Percentiles rank a stretch among this genome's conserved stretches.
Evolutionary conservation across 1,140 invertebrate species (phyloP).

Genomic region (Halesus radiatus): DNA sequence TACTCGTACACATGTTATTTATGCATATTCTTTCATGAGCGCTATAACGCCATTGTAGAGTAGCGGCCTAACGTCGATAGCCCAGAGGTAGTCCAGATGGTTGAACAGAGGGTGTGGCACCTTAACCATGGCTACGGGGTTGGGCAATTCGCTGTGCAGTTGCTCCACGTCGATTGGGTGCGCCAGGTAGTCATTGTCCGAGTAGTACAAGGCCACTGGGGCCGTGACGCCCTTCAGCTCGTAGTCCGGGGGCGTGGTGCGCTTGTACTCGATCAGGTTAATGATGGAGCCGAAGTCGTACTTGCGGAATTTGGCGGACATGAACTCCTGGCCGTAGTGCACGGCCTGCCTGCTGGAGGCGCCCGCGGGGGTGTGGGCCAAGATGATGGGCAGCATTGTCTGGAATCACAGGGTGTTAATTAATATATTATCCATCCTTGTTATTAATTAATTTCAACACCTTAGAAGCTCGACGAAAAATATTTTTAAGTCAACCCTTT

Average conservation of each 20-base stretch:
- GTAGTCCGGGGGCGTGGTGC: slow-evolving; percentile 66
- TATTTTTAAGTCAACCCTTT: too few species aligned
- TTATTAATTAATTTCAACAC: too few species aligned
- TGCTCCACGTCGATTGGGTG: slow-evolving; percentile 65
- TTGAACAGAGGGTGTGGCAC: slow-evolving; percentile 73
- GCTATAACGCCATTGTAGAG: slow-evolving; percentile 73
- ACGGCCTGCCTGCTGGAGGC: slow-evolving; percentile 83
- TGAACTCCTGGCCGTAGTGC: slow-evolving; percentile 82
- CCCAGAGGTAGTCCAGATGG: slow-evolving; percentile 79
- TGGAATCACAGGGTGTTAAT: too few species aligned
- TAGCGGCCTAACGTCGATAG: slow-evolving; percentile 71
- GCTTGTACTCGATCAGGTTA: slow-evolving; percentile 71
- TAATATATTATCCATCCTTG: too few species aligned
- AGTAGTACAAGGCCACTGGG: slow-evolving; percentile 78
- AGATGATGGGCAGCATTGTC: slow-evolving; percentile 80
- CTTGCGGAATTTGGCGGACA: slow-evolving; percentile 73
- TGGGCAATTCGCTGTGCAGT: slow-evolving; percentile 66
- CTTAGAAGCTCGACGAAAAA: too few species aligned
- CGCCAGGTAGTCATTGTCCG: slow-evolving; percentile 79
- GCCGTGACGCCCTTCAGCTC: slow-evolving; percentile 73
- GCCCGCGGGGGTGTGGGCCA: slow-evolving; percentile 87
- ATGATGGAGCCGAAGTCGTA: slow-evolving; percentile 74
- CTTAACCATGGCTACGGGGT: slow-evolving; percentile 71
- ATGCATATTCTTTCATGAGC: too few species aligned
- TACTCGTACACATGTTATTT: too few species aligned